These are phyloP conservation scores for Monopis laevigella DNA, from an alignment of 2,888 invertebrate species.

Conservation along the genomic window DNA sequence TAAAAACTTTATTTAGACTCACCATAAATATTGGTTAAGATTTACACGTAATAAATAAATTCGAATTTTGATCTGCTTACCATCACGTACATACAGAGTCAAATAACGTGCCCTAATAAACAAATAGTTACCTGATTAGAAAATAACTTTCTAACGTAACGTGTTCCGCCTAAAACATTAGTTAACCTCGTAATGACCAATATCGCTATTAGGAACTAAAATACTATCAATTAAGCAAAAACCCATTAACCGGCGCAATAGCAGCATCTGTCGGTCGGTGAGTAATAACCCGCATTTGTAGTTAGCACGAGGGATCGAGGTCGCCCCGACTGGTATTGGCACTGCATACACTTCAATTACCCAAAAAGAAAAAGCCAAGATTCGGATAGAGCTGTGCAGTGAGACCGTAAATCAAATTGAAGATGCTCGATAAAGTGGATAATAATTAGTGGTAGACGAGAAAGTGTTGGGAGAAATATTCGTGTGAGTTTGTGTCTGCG, in stretches of 20 bases:
- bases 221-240: slow-evolving; percentile 27
- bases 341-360: slow-evolving; percentile 43
- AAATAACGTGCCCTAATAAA: too few species aligned
- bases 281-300: slow-evolving; percentile 24
- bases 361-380: slow-evolving; percentile 59
- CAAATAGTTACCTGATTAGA: slow-evolving; percentile 5
- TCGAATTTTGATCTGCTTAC: too few species aligned
- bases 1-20: too few species aligned
- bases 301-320: slow-evolving; percentile 28
- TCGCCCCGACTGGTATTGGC: slow-evolving; percentile 26
- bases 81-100: too few species aligned
- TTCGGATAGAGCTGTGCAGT: slow-evolving; percentile 57
- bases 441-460: slow-evolving; percentile 66
- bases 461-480: slow-evolving; percentile 67
- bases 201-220: slow-evolving; percentile 9
- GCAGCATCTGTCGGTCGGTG: slow-evolving; percentile 25
- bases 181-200: slow-evolving; percentile 9
- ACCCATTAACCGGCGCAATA: slow-evolving; percentile 28
- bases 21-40: too few species aligned
- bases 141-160: slow-evolving; percentile 13
- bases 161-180: slow-evolving; percentile 11
- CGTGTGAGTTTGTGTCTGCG: slow-evolving; percentile 63
- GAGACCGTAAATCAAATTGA: slow-evolving; percentile 66
- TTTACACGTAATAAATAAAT: too few species aligned
- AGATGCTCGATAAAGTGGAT: slow-evolving; percentile 67